phyloP scores from a whole-genome alignment of 2,888 invertebrate genomes.

The Rugalucina vietnamica region DNA sequence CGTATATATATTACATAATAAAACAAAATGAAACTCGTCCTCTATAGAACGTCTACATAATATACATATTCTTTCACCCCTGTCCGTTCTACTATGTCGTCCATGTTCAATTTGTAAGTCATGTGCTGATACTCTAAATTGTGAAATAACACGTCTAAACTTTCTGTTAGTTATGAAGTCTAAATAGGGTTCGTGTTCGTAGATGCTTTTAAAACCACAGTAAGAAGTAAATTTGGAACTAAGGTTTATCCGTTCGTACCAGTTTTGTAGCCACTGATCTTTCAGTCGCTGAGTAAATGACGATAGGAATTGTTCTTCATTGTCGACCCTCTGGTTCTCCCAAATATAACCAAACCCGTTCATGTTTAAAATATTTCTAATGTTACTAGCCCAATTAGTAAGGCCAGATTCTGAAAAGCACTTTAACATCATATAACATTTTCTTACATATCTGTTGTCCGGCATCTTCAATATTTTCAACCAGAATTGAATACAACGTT shows the following conservation, averaged over 20 bases:
- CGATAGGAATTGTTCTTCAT: not conserved
- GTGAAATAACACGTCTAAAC: not conserved
- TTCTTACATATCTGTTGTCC: not conserved
- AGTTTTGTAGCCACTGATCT: not conserved
- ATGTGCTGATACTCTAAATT: not conserved
- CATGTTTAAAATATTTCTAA: not conserved
- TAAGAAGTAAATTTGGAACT: not conserved
- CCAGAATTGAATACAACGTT: slow-evolving; percentile 12
- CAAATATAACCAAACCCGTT: slow-evolving; percentile 1
- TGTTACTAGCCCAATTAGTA: not conserved
- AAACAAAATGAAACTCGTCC: too few relatives aligned
- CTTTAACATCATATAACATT: not conserved
- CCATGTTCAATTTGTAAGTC: slow-evolving; percentile 24
- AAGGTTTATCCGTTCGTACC: not conserved
- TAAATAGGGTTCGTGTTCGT: not conserved
- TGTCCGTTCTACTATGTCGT: not conserved
- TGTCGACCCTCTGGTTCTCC: not conserved
- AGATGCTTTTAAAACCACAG: too few relatives aligned
- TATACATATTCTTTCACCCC: not conserved
- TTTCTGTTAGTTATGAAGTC: not conserved
- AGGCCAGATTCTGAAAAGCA: not conserved
- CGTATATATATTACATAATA: too few relatives aligned
- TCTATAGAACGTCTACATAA: too few relatives aligned
- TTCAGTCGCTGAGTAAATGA: not conserved
- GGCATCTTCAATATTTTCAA: slow-evolving; percentile 4